Evolutionary conservation across 2,797 vertebrate genomes (phyloP), one percentile per base, ranked within the genome.

Genomic region (Denticeps clupeoides): DNA sequence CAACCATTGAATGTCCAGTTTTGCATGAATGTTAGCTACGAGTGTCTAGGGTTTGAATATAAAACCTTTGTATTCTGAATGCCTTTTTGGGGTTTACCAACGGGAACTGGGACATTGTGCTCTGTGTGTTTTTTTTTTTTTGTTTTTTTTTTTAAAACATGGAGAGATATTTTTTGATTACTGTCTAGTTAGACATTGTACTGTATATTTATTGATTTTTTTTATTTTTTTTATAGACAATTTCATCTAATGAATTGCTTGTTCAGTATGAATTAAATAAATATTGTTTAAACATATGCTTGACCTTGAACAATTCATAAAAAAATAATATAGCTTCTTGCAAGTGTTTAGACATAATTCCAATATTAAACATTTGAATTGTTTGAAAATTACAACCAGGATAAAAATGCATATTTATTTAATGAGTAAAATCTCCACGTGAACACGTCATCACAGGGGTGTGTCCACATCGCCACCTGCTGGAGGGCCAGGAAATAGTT

Each of bases 121-220:
- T 47, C 25, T 21, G 11, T 19, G 43, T 52, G 28, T 27, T 25
- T 41, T 32, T 37, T 57, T 50, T 8, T 29, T 7, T 49, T 3
- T 19, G n/a, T 2, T 9, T 21, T 9, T 27, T 2, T 9, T 8
- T 8, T 6, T 7, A 27, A 43, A 52, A 44, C 21, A 19, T 38
- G 21, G 35, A 38, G 33, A 28, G 11, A 28, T 41, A 24, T 22
- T 42, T 54, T 26, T 37, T 27, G 47, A 49, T 47, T 11, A 18
- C 52, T 37, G 58, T 64, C 51, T 55, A 58, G 41, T 45, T 59
- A 51, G 33, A 51, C 43, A 31, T 37, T 37, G 27, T 46, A 47
- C 46, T 51, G 21, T 44, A 25, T 41, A 38, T 38, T 35, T 35
- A 23, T 47, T 24, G 35, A 48, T 43, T 42, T 40, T 11, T 32